Base-by-base conservation (phyloP, 1,140 invertebrate species). In the Planococcus citri region DNA sequence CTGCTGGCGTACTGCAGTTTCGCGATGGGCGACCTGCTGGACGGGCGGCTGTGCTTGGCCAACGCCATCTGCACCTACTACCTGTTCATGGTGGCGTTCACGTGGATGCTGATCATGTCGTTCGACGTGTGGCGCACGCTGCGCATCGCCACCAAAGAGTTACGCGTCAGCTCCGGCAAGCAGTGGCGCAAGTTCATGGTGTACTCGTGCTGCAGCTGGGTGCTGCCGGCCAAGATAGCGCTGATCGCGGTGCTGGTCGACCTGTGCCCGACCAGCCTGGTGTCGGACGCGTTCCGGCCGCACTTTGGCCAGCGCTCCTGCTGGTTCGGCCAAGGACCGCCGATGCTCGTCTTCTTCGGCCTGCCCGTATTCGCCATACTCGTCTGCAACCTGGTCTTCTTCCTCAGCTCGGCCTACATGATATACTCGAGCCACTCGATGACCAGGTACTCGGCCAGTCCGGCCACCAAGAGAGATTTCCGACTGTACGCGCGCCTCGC, bases 81-180 rank as follows among this genome's bases (percentile, higher is more conserved):
- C 74, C 51, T 78, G 29, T 83, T 84, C 73, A 76, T 85, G 27
- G 78, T 80, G 0, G 79, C 83, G 0, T 85, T 85, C 73, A 81
- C 81, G 70, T 86, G 85, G 85, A 85, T 83, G 81, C 81, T 82
- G 60, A 79, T 83, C 1, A 81, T 86, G 76, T 79, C 84, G 0
- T 85, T 80, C 74, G 84, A 85, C 73, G 79, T 85, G 1, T 85
- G 79, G 77, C 74, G 79, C 25, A 83, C 84, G 21, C 75, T 84
- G 9, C 73, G 77, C 61, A 70, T 81, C 71, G 82, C 82, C 4
- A 82, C 82, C 0, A 76, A 76, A 20, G 79, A 83, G 72, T 74
- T 84, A 2, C 70, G 81, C 38, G 78, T 82, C 6, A 78, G 75
- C 27, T 71, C 75, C 27, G 80, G 76, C 33, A 75, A 74, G 25